Conservation (phyloP, 2,888 invertebrate species). For the Caenorhabditis sulstoni region DNA sequence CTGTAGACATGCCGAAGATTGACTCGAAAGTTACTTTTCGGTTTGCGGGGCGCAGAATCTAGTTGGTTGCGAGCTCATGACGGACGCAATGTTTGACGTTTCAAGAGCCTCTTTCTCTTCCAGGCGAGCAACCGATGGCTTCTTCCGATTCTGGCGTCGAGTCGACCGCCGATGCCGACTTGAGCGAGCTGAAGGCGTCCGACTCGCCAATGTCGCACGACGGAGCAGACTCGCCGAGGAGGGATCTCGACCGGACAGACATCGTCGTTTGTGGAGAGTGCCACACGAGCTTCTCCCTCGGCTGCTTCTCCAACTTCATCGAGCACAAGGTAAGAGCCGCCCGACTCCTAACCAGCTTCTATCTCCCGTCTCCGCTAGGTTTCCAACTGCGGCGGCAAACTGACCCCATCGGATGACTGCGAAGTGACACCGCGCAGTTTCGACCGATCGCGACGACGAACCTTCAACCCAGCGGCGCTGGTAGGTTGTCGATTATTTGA, state of each 20-base stretch:
- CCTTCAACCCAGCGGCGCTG: conserved; percentile 65
- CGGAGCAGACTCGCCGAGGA: conserved; percentile 59
- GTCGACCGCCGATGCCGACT: conserved; percentile 77
- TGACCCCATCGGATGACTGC: conserved; percentile 72
- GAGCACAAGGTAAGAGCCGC: conserved; percentile 76
- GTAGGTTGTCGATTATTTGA: conserved; percentile 52
- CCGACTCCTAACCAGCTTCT: neutral
- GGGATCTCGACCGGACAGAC: conserved; percentile 58
- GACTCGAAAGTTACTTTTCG: conserved; percentile 9
- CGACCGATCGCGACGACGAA: conserved; percentile 66
- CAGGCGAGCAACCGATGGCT: conserved; percentile 75
- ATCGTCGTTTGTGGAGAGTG: conserved; percentile 79
- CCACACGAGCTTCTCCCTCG: conserved; percentile 72
- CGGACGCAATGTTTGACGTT: conserved; percentile 35
- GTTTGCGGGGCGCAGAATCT: conserved; percentile 11
- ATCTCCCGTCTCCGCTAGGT: conserved; percentile 54
- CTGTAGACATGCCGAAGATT: neutral
- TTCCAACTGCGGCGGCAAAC: conserved; percentile 71
- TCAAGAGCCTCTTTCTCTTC: conserved; percentile 22
- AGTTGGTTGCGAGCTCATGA: conserved; percentile 14
- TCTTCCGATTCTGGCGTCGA: conserved; percentile 80
- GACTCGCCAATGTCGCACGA: conserved; percentile 71
- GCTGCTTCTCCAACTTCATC: conserved; percentile 74
- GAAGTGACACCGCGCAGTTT: conserved; percentile 60
- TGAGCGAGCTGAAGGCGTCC: conserved; percentile 68